Base-by-base conservation (phyloP, 2,113 vertebrate species). In the Amphilophus citrinellus region DNA sequence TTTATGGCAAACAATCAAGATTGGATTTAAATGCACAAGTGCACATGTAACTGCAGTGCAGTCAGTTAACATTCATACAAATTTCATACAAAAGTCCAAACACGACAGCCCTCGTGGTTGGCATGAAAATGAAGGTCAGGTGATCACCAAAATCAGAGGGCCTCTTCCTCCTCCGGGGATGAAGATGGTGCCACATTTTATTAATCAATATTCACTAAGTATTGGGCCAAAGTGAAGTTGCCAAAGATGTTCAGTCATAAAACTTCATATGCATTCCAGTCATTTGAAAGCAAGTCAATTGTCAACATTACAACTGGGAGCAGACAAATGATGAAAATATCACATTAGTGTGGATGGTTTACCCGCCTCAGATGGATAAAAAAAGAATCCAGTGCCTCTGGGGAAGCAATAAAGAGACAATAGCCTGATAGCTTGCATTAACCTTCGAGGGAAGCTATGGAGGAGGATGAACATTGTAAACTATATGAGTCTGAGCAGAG, bases 401-500 rank as follows among this genome's bases (percentile, higher is more conserved):
- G 73, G 79, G 47, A 50, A 32, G 83, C 39, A 60, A 79, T 68
- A 57, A 79, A 68, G 10, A 85, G 56, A 81, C 44, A 59, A 39
- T 82, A 84, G 83, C 57, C 73, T 86, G 76, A 84, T 79, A 80
- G 83, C 47, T 77, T 66, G 76, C 76, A 84, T 91, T 86, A 87
- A 86, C 76, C 80, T 89, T 79, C 24, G 57, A 63, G 37, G 47
- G 32, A 77, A 84, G 35, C 60, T 65, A 68, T 60, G 59, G 44
- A 76, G 65, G 84, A 83, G 73, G 63, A 7, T 63, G 53, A 75
- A 80, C 68, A 76, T 27, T 60, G 63, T 32, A 81, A 90, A 88
- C 57, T 58, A 75, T 61, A 57, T 84, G 82, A 76, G 79, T 77
- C 24, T 77, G 77, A 79, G 47, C 30, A 22, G 27, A n/a, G 14